Evolutionary conservation across 2,113 vertebrate genomes (phyloP).

Genomic region (Hyperopisus bebe): DNA sequence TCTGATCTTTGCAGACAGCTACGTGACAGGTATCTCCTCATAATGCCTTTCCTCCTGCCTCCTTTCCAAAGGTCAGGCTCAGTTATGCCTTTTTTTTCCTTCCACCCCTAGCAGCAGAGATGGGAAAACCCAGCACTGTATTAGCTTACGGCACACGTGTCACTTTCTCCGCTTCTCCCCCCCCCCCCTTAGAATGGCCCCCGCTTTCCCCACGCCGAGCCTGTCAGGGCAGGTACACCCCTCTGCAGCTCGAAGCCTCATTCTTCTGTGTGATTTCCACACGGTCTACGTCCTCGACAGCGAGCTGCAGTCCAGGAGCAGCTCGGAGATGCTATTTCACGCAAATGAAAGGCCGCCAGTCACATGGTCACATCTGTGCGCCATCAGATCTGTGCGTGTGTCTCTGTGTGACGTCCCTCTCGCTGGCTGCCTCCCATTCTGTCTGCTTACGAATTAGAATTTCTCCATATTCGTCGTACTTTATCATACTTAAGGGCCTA

Average conservation of each 20-base stretch:
- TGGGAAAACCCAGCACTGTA: slow-evolving; percentile 51
- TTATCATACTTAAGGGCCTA: background rate
- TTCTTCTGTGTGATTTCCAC: background rate
- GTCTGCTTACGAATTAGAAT: background rate
- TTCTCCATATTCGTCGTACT: background rate
- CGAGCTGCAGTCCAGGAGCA: background rate
- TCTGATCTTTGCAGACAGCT: slow-evolving; percentile 49
- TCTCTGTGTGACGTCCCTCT: background rate
- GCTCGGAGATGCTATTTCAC: background rate
- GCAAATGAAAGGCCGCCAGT: background rate
- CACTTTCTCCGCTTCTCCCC: slow-evolving; percentile 34
- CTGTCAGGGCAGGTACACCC: slow-evolving; percentile 4
- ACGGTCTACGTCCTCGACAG: background rate
- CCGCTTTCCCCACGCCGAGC: background rate
- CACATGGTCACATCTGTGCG: background rate
- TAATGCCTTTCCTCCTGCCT: slow-evolving; percentile 16
- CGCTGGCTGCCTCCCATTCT: background rate
- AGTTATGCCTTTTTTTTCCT: slow-evolving; percentile 35
- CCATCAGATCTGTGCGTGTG: background rate
- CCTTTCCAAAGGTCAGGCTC: slow-evolving; percentile 35
- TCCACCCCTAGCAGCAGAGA: slow-evolving; percentile 42
- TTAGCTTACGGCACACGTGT: slow-evolving; percentile 47
- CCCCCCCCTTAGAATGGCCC: slow-evolving; percentile 23
- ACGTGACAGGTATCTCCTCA: slow-evolving; percentile 53
- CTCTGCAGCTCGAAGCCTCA: background rate